A percentile compares a stretch with the other conserved stretches of the same genome.
Conservation (phyloP, 2,113 vertebrate species). For the Alligator sinensis region DNA sequence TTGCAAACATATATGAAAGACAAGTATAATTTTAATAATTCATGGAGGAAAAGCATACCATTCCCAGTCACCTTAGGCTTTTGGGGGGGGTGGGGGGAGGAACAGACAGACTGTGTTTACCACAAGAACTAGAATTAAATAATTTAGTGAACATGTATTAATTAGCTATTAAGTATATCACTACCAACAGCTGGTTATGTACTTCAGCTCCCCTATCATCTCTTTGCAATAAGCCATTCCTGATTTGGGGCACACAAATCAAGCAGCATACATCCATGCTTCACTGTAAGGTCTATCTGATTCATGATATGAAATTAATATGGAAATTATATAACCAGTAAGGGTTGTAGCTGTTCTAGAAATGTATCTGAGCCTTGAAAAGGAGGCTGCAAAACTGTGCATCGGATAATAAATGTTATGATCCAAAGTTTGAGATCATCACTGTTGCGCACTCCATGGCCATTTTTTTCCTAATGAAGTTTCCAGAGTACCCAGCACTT, state of each 20-base stretch:
- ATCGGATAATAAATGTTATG: neutral
- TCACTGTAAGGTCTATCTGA: neutral
- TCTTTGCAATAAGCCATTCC: neutral
- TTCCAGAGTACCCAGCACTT: neutral
- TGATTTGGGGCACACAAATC: fast-evolving
- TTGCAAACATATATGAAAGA: neutral
- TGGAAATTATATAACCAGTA: neutral
- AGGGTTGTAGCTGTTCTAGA: neutral
- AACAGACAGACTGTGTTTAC: neutral
- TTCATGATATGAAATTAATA: neutral
- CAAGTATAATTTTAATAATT: neutral
- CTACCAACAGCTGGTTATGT: neutral
- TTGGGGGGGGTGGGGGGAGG: neutral
- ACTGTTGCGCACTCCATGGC: neutral
- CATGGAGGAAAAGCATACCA: neutral
- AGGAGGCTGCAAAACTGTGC: neutral
- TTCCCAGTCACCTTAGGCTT: neutral
- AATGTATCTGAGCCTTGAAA: neutral
- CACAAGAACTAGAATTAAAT: neutral
- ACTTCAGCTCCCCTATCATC: fast-evolving
- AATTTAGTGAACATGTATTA: neutral
- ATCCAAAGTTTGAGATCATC: neutral
- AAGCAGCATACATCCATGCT: fast-evolving
- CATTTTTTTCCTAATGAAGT: neutral
- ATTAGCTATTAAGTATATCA: neutral